Base-by-base conservation (phyloP, 2,888 invertebrate species). In the Caenorhabditis becei region DNA sequence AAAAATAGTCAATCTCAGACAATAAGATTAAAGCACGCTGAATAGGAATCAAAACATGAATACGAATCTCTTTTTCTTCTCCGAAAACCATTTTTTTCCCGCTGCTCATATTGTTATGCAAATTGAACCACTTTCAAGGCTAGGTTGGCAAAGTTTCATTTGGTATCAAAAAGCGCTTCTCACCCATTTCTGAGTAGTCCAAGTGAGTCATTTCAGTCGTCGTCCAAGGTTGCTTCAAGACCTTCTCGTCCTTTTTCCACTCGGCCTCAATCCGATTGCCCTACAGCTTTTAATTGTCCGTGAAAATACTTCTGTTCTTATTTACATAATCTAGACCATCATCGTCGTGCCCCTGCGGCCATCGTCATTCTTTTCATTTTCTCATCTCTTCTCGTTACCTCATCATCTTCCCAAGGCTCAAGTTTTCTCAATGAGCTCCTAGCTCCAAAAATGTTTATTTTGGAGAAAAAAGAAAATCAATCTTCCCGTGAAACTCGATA, bases 201-300 rank as follows among this genome's bases (percentile, higher is more conserved):
- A 54, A 53, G 20, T 61, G 66, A 59, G 35, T 75, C 75, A 66
- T 66, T 61, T 53, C 53, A 66, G 75, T 35, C 28, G 28, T 20
- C 14, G 24, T 51, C 65, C 58, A 65, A 72, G 72, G 65, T 72
- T 72, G 49, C 59, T 74, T 56, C n/a, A 20, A 41, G 37, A 28
- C 65, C 35, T 56, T 37, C 56, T 49, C 35, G 37, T 32, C 14
- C 41, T 37, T 51, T 41, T 14, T 37, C 24, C 58, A 53, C 59
- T 26, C 66, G 75, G 37, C 75, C 75, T 75, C 75, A 66, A 61
- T 71, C 62, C 71, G 47, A 62, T 62, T 26, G 54, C 26, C 49
- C 63, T 58, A 66, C 59, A 75, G 66, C 51, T 75, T 66, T 75
- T 66, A 75, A 75, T 75, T 75, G 75, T 24, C 75, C 75, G 75